phyloP scores from a whole-genome alignment of 1,140 invertebrate species.

The Pygmarrhopalites habei region DNA sequence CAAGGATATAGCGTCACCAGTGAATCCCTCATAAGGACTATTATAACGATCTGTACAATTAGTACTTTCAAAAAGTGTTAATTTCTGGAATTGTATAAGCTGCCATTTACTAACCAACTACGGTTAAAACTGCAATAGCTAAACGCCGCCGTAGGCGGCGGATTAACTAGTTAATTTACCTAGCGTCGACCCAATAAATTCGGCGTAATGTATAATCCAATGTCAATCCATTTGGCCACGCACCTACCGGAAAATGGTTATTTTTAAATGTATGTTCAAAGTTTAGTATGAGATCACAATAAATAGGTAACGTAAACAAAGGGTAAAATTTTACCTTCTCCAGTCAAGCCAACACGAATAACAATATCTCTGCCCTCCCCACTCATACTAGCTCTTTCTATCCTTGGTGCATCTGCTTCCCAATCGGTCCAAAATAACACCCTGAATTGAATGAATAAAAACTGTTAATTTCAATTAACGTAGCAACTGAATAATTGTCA shows the following conservation, averaged over 20 bases:
- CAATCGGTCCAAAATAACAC: slow-evolving; percentile 59
- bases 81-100: no score
- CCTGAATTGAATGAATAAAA: slow-evolving; percentile 38
- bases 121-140: no score
- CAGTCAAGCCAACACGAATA: slow-evolving; percentile 50
- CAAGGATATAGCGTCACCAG: no score
- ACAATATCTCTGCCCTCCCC: slow-evolving; percentile 50
- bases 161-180: no score
- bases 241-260: slow-evolving; percentile 48
- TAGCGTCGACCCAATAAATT: slow-evolving; percentile 64
- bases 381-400: slow-evolving; percentile 56
- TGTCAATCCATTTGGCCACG: slow-evolving; percentile 63
- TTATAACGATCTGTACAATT: no score
- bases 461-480: slow-evolving; percentile 4
- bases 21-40: no score
- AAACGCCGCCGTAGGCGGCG: no score
- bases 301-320: slow-evolving; percentile 31
- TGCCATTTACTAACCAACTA: no score
- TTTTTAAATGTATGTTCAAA: slow-evolving; percentile 38
- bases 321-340: slow-evolving; percentile 44
- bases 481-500: not conserved
- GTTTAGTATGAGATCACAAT: not conserved
- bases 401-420: slow-evolving; percentile 50
- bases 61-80: no score
- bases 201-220: slow-evolving; percentile 53